phyloP scores from a whole-genome alignment of 2,113 vertebrate genomes.

The Danionella cerebrum region DNA sequence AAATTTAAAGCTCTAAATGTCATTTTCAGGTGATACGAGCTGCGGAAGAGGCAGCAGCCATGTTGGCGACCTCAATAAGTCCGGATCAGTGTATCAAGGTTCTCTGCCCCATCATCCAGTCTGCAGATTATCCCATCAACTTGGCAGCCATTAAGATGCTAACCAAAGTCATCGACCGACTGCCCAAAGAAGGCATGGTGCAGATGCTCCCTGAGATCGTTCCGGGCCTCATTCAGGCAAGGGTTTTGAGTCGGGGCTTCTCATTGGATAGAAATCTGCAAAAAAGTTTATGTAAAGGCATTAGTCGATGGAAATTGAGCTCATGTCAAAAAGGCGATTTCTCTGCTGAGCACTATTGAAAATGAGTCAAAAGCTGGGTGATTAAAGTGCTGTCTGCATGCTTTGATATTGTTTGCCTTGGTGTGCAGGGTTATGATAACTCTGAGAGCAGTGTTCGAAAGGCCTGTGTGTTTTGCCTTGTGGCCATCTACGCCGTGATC shows the following conservation, averaged over 20 bases:
- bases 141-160: conserved; percentile 97
- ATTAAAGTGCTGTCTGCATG: not conserved
- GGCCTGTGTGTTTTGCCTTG: conserved; percentile 94
- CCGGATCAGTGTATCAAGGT: conserved; percentile 96
- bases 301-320: too few relatives aligned
- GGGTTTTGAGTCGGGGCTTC: too few relatives aligned
- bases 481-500: conserved; percentile 88
- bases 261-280: too few relatives aligned
- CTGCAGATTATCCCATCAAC: conserved; percentile 92
- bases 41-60: conserved; percentile 87
- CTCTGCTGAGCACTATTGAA: too few relatives aligned
- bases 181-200: conserved; percentile 78
- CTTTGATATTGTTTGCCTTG: conserved; percentile 23
- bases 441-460: conserved; percentile 96
- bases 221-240: conserved; percentile 85
- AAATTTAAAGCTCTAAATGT: not conserved
- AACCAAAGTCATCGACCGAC: conserved; percentile 87
- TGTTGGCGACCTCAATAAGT: conserved; percentile 87
- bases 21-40: conserved; percentile 79
- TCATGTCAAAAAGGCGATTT: too few relatives aligned
- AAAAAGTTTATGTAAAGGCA: too few relatives aligned
- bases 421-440: conserved; percentile 86
- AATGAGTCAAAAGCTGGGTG: not conserved
- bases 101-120: conserved; percentile 93
- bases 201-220: conserved; percentile 87